phyloP scores from a whole-genome alignment of 92 coral and sea anemone species.

The Hydrozoanthus gracilis region DNA sequence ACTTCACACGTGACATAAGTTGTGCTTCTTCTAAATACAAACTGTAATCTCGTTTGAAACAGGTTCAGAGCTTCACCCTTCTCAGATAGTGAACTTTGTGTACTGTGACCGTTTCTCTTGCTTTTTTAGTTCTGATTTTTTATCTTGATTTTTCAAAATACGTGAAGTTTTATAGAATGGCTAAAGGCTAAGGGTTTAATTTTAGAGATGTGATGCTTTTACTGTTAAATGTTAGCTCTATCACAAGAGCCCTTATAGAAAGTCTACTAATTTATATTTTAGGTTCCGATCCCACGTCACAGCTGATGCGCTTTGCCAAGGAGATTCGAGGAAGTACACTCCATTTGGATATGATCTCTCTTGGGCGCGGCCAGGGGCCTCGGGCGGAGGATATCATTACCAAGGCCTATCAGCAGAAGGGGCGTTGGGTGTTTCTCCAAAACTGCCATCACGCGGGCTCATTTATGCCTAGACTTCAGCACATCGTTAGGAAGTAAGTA shows the following conservation, averaged over 20 bases:
- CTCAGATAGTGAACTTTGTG: not conserved
- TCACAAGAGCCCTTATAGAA: no score
- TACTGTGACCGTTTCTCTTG: no score
- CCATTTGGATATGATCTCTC: conserved; percentile 93
- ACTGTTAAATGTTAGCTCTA: no score
- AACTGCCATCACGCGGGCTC: conserved; percentile 97
- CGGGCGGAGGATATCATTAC: conserved; percentile 93
- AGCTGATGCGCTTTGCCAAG: conserved; percentile 88
- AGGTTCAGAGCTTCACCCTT: not conserved
- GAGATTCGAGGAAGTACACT: conserved; percentile 87
- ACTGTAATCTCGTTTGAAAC: not conserved
- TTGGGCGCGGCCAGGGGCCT: conserved; percentile 97
- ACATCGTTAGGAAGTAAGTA: conserved; percentile 83
- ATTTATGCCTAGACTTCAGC: conserved; percentile 95
- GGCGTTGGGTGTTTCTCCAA: conserved; percentile 98
- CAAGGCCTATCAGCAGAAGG: conserved; percentile 92
- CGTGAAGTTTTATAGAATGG: no score
- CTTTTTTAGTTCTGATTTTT: no score
- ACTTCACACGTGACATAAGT: not conserved
- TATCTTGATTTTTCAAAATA: no score
- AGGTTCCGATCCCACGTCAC: conserved; percentile 98
- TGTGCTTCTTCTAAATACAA: not conserved
- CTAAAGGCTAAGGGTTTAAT: no score
- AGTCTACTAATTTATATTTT: not conserved
- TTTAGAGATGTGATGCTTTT: no score